Conservation (phyloP, 2,888 invertebrate species). For the Rhagophthalmus giganteus region DNA sequence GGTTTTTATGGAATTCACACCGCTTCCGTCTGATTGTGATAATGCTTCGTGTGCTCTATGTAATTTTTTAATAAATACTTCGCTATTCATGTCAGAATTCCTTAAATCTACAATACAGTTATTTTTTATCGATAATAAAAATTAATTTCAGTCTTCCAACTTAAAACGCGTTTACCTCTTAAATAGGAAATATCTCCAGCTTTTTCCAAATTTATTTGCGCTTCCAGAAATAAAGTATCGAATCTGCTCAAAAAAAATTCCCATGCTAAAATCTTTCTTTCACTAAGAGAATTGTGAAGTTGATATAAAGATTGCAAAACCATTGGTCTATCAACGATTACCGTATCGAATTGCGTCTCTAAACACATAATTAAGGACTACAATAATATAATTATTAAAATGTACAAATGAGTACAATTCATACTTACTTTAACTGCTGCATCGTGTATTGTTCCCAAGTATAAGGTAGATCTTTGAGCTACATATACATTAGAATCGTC, state of each 20-base stretch:
- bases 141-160: too few species aligned
- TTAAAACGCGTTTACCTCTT: slow-evolving; percentile 72
- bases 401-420: neutral
- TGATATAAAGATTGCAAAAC: slow-evolving; percentile 94
- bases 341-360: slow-evolving; percentile 97
- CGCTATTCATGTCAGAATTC: slow-evolving; percentile 85
- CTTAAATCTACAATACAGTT: slow-evolving; percentile 69
- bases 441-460: slow-evolving; percentile 91
- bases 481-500: slow-evolving; percentile 95
- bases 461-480: slow-evolving; percentile 89
- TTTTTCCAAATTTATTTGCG: slow-evolving; percentile 88
- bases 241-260: slow-evolving; percentile 97
- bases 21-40: slow-evolving; percentile 70
- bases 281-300: slow-evolving; percentile 88
- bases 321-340: slow-evolving; percentile 95
- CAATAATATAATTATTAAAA: slow-evolving; percentile 31
- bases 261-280: slow-evolving; percentile 90
- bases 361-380: slow-evolving; percentile 88
- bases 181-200: slow-evolving; percentile 81
- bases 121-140: neutral
- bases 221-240: slow-evolving; percentile 93
- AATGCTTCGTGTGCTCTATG: slow-evolving; percentile 88
- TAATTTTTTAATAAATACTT: slow-evolving; percentile 82
- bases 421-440: slow-evolving; percentile 75
- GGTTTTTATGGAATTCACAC: slow-evolving; percentile 67